phyloP scores from a whole-genome alignment of 2,797 vertebrate genomes.

The Hyperoplus immaculatus region DNA sequence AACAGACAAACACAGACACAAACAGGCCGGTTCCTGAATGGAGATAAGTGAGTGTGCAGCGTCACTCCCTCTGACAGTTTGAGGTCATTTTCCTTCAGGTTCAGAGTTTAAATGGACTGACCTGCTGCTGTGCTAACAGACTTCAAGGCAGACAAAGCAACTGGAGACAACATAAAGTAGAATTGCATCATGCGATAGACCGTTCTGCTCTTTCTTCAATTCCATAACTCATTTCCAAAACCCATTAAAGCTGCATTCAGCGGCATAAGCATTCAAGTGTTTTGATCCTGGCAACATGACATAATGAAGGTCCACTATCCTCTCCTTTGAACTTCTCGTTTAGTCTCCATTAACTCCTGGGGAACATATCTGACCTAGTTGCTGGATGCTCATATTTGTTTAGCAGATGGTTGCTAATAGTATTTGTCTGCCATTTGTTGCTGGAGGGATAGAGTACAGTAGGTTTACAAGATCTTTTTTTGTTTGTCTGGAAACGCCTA shows the following conservation, averaged over 20 bases:
- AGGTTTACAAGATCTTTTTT: background rate
- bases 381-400: background rate
- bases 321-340: background rate
- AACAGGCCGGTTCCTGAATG: conserved; percentile 7
- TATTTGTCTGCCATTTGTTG: background rate
- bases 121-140: background rate
- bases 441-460: background rate
- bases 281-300: background rate
- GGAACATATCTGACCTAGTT: background rate
- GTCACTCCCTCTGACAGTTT: conserved; percentile 21
- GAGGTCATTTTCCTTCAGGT: conserved; percentile 27
- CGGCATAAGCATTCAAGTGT: background rate
- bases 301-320: background rate
- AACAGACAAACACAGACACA: conserved; percentile 35
- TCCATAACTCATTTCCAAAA: background rate
- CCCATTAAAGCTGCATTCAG: background rate
- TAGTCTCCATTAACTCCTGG: background rate
- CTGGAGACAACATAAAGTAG: background rate
- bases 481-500: background rate
- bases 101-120: conserved; percentile 28
- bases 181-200: background rate
- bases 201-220: background rate
- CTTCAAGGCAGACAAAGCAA: background rate
- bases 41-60: background rate
- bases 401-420: background rate